Base-by-base conservation (phyloP, 2,113 vertebrate genomes). In the Datnioides undecimradiatus region DNA sequence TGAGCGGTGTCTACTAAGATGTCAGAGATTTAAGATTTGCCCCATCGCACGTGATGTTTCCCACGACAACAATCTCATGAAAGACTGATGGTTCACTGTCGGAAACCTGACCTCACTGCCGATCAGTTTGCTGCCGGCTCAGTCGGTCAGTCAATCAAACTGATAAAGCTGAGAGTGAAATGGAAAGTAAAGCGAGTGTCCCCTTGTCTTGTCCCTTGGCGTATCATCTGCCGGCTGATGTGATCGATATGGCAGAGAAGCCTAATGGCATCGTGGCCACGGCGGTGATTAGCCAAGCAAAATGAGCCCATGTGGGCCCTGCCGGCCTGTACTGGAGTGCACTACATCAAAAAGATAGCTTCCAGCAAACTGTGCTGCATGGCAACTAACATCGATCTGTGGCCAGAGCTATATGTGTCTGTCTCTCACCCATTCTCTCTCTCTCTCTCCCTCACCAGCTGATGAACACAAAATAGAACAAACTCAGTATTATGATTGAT, bases 241-340 rank as follows among this genome's bases (percentile, higher is more conserved):
- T 62, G 77, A 90, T 92, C 76, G 64, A 92, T 87, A 75, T 51
- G 54, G 77, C 84, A 81, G 65, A 83, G 57, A 75, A 72, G 85
- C 70, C 80, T 80, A 72, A 84, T 89, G 79, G 85, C 57, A 58
- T 41, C 49, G 40, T 69, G 86, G 75, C 77, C 72, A 43, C 23
- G 67, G 80, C 58, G 43, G 62, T 90, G 86, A 89, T 91, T 78
- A 89, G 79, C 82, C 6, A 68, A 76, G 85, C 80, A 85, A 86
- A 82, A 86, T 81, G 83, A 92, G 88, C 75, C 84, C 83, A 71
- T 31, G 83, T 73, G 80, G 75, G 73, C 65, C 64, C 63, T 27
- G 66, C 90, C 79, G 80, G 68, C 55, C 87, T 19, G 31, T 46
- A 38, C 71, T 49, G 71, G 77, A 83, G 69, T 43, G 49, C 78